phyloP scores from a whole-genome alignment of 2,113 vertebrate species.

The Stigmatopora nigra region DNA sequence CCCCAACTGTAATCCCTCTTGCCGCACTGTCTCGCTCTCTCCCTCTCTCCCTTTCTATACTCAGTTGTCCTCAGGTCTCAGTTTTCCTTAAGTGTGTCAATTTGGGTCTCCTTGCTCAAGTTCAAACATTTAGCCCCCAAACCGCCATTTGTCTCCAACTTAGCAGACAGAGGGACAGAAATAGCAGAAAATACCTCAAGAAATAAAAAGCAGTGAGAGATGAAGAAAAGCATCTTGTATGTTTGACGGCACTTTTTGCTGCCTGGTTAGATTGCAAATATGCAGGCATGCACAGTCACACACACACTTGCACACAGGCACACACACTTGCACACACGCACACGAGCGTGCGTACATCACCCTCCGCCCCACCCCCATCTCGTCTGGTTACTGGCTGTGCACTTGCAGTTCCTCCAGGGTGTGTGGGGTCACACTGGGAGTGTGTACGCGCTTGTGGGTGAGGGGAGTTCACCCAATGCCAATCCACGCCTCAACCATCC shows the following conservation, averaged over 20 bases:
- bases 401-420: constrained; percentile 64
- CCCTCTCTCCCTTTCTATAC: constrained; percentile 27
- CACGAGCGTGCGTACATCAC: constrained; percentile 13
- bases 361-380: constrained; percentile 34
- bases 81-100: constrained; percentile 65
- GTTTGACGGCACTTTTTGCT: constrained; percentile 67
- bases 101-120: constrained; percentile 70
- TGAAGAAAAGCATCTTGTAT: constrained; percentile 55
- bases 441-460: constrained; percentile 44
- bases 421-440: constrained; percentile 42
- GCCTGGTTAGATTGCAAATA: constrained; percentile 44
- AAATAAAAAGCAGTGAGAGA: constrained; percentile 40
- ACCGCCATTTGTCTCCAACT: constrained; percentile 63
- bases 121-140: constrained; percentile 70
- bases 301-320: constrained; percentile 13
- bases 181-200: constrained; percentile 64
- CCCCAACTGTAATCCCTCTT: constrained; percentile 63
- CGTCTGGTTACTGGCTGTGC: constrained; percentile 67
- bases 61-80: constrained; percentile 50
- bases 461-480: constrained; percentile 58
- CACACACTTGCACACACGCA: constrained; percentile 10
- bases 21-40: constrained; percentile 31
- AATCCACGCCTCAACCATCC: constrained; percentile 29
- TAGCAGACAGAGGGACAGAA: constrained; percentile 53
- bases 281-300: constrained; percentile 7